phyloP scores from a whole-genome alignment of 2,888 invertebrate genomes.

The Callyntrura guangdongensis region DNA sequence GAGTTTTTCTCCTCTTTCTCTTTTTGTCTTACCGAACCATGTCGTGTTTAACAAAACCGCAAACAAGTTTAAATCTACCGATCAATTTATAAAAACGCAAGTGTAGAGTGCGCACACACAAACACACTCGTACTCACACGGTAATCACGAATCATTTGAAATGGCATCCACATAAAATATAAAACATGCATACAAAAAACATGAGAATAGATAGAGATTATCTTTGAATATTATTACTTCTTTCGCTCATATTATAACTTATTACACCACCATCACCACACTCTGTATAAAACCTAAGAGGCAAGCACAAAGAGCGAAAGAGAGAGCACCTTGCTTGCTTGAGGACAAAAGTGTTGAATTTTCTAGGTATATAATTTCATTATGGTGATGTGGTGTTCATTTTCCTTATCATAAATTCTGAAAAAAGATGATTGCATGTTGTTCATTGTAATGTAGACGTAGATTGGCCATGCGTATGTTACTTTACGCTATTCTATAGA shows the following conservation, averaged over 20 bases:
- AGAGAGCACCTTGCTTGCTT: constrained; percentile 44
- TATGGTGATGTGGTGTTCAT: constrained; percentile 43
- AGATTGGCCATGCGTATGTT: background rate
- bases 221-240: constrained; percentile 30
- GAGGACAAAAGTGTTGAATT: constrained; percentile 60
- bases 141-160: constrained; percentile 50
- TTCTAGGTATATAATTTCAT: constrained; percentile 53
- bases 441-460: constrained; percentile 1
- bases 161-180: background rate
- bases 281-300: background rate
- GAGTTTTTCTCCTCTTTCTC: constrained; percentile 22
- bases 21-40: constrained; percentile 31
- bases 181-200: constrained; percentile 16
- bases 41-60: constrained; percentile 63
- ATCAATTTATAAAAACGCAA: constrained; percentile 18
- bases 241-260: background rate
- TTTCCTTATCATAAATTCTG: constrained; percentile 52
- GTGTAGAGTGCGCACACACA: background rate
- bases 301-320: background rate
- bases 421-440: constrained; percentile 51
- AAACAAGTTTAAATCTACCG: constrained; percentile 59
- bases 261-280: background rate
- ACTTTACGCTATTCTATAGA: background rate
- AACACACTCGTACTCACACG: background rate
- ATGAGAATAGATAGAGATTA: background rate